Base-by-base conservation (phyloP, 1,140 invertebrate genomes). In the Drosophila virilis region DNA sequence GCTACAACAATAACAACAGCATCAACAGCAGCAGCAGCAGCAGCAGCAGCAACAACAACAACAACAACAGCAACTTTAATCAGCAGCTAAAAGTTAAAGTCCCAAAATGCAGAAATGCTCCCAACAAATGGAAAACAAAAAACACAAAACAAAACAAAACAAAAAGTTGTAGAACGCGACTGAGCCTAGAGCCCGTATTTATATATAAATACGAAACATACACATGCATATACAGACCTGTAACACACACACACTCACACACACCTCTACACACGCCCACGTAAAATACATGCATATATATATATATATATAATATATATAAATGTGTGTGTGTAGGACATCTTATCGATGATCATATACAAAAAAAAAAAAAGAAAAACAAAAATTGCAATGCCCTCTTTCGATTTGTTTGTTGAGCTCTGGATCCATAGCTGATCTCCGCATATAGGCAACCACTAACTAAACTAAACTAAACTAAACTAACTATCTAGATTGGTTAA, bases 181-280 rank as follows among this genome's bases (percentile, higher is more conserved):
- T 84, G 80, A 85, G 81, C 77, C 80, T 73, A 79, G 67, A 81
- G 74, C 77, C 72, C 55, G 57, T 66, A 80, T 66, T 80, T 71
- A 66, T 59, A 67, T 50, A 75, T 17, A 67, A 22, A 74, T 50
- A 35, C 12, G 46, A 58, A 60, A 64, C 43, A 46, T 15, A 37
- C 52, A 35, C 54, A 68, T 9, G n/a, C 61, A 64, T 22, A 33
- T 12, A 17, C 7, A 33, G 1, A 37, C n/a, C 32, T 32, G 48
- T 50, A 50, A 50, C 55, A 51, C n/a, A 46, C n/a, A 35, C 38
- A 50, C 42, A 46, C 38, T 74, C 66, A 66, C 65, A 80, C 6
- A 48, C 8, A 65, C 51, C 28, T 13, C 10, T 17, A 38, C 33
- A 37, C 15, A 54, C 15, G 15, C 28, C 15, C 28, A 59, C 35